phyloP scores from a whole-genome alignment of 2,113 vertebrate species.

The Thunnus thynnus region DNA sequence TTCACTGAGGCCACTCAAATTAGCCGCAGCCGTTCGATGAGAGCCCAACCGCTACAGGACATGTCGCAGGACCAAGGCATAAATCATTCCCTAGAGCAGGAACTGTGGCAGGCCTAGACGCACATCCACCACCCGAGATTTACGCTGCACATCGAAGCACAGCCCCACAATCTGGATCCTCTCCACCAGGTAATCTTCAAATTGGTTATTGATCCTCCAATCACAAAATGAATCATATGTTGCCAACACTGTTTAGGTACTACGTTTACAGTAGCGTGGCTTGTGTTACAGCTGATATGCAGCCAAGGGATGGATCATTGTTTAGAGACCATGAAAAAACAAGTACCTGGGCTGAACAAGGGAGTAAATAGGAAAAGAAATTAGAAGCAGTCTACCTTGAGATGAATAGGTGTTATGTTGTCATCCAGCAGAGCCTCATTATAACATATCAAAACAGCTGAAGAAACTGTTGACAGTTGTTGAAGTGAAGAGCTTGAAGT shows the following conservation, averaged over 20 bases:
- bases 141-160: slow-evolving; percentile 72
- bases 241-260: slow-evolving; percentile 69
- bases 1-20: slow-evolving; percentile 66
- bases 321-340: slow-evolving; percentile 60
- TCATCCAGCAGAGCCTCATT: slow-evolving; percentile 73
- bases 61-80: slow-evolving; percentile 55
- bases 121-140: slow-evolving; percentile 72
- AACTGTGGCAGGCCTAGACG: slow-evolving; percentile 61
- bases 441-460: slow-evolving; percentile 56
- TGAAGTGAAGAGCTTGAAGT: slow-evolving; percentile 61
- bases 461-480: slow-evolving; percentile 54
- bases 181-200: slow-evolving; percentile 78
- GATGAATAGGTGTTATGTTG: slow-evolving; percentile 66
- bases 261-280: slow-evolving; percentile 69
- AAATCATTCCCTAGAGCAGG: slow-evolving; percentile 72
- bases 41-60: slow-evolving; percentile 51
- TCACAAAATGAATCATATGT: slow-evolving; percentile 82
- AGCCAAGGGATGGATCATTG: slow-evolving; percentile 66
- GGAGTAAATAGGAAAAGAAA: slow-evolving; percentile 61
- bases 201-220: slow-evolving; percentile 87
- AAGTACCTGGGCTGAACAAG: slow-evolving; percentile 37
- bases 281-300: slow-evolving; percentile 51
- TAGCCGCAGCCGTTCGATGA: slow-evolving; percentile 58
- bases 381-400: slow-evolving; percentile 42
- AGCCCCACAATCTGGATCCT: slow-evolving; percentile 69